Evolutionary conservation across 2,888 invertebrate species (phyloP), one percentile per base, ranked within the genome.

Genomic region (Unio delphinus): DNA sequence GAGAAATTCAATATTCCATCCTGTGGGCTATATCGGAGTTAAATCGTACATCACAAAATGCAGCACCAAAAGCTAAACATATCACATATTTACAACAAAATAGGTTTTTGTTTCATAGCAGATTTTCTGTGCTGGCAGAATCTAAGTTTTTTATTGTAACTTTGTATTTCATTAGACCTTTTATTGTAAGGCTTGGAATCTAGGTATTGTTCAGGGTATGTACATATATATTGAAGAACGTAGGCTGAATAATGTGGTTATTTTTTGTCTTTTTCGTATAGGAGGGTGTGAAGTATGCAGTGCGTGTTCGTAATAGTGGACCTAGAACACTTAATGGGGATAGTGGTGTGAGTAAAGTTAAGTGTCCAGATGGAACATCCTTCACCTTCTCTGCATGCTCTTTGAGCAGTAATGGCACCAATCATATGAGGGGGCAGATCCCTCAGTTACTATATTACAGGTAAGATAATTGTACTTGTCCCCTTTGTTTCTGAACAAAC

Each of bases 331-430:
- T 95, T 75, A 98, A 97, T 87, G 99, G 99, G 1, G 98, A 99
- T 90, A 95, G 95, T 45, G 98, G 98, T 0, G 90, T 96, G 74
- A 93, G 94, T 55, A 93, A 95, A 5, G 95, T 98, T 17, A 95
- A 95, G 85, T 97, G 98, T 11, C 95, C 96, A 0, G 98, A 98
- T 90, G 97, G 97, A 62, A 95, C 96, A 8, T 94, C 94, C 2
- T 98, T 98, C 90, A 93, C 94, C 63, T 98, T 96, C 89, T 94
- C 95, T 54, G 95, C 96, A 1, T 97, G 97, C 89, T 95, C 97
- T 18, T 92, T 98, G 61, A 97, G 97, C 89, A 96, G 95, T 88
- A 98, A 98, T 89, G 98, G 98, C n/a, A 98, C 98, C 0, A 97
- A 96, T 11, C 93, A 97, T 75, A 95, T 95, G 0, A 92, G 98